Evolutionary conservation across 1,140 invertebrate species (phyloP), one percentile per base, ranked within the genome.

Genomic region (Magallana ariakensis): DNA sequence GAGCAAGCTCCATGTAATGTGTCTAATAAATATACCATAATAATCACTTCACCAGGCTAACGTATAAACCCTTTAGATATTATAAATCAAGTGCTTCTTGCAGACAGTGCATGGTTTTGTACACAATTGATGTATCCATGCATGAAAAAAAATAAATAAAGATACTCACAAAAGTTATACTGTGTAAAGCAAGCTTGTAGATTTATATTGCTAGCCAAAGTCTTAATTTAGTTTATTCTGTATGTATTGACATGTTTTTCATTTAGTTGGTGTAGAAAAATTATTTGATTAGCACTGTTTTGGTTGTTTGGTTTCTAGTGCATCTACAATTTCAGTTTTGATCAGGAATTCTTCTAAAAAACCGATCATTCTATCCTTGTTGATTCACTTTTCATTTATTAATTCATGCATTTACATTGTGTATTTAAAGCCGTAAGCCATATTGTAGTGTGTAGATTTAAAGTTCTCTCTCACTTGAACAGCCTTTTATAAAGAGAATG

Each of bases 391-490:
- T 75, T 75, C 22, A 33, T 75, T 75, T 26, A 46, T 46, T 46
- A 75, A 26, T 75, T 75, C 22, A 75, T 13, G 11, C 66, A 66
- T 66, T 66, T 66, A 19, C 62, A 13, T 75, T 75, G 66, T 75
- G 33, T 22, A 46, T 46, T 46, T 46, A 46, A 46, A 46, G 33
- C 33, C 22, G 6, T 26, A 33, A 22, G 22, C 66, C 66, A 70
- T 26, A 22, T 75, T 19, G 66, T 75, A 75, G 66, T 75, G 22
- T 75, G 66, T 75, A 75, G 66, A 75, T 75, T 75, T 75, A 75
- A 75, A 75, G 19, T 26, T 75, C 66, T 75, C 66, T 75, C 66
- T 75, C 26, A 26, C 22, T 75, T 33, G 66, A 75, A 11, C 15
- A 26, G 22, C 13, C 26, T 75, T 75, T 22, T 26, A 13, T 75